These are phyloP conservation scores for Syrmaticus mikado DNA, from an alignment of 2,113 vertebrate genomes.

Conservation along the genomic window DNA sequence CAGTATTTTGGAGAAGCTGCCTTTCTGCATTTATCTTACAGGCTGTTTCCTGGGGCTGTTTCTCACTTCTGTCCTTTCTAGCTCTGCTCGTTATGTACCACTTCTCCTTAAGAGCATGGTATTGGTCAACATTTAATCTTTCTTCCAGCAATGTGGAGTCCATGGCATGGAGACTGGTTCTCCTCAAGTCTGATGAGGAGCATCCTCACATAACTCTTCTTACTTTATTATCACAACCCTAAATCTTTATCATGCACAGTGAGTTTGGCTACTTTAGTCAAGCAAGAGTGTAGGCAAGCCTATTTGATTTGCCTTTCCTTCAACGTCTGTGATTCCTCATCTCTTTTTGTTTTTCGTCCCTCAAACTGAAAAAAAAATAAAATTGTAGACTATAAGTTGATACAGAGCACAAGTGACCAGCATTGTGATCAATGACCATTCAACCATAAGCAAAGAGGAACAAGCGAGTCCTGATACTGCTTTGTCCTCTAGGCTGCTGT, in stretches of 20 bases:
- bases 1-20: background rate
- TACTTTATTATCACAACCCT: background rate
- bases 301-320: background rate
- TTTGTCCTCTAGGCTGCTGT: slow-evolving; percentile 28
- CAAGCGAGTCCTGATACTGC: background rate
- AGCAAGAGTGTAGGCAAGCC: background rate
- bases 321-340: background rate
- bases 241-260: background rate
- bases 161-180: background rate
- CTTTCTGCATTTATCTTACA: background rate
- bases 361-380: background rate
- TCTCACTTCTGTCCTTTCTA: background rate
- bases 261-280: background rate
- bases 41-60: background rate
- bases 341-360: background rate
- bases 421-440: background rate
- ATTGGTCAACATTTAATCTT: background rate
- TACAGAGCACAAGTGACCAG: background rate
- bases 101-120: background rate
- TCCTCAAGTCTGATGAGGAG: background rate
- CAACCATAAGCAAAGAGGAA: background rate
- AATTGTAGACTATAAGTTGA: background rate
- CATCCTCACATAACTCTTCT: background rate
- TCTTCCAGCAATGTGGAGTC: background rate
- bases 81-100: background rate